Percentiles rank a stretch among this genome's conserved stretches.
Evolutionary conservation across 2,797 vertebrate species (phyloP).

Genomic region (Etheostoma nigrum): DNA sequence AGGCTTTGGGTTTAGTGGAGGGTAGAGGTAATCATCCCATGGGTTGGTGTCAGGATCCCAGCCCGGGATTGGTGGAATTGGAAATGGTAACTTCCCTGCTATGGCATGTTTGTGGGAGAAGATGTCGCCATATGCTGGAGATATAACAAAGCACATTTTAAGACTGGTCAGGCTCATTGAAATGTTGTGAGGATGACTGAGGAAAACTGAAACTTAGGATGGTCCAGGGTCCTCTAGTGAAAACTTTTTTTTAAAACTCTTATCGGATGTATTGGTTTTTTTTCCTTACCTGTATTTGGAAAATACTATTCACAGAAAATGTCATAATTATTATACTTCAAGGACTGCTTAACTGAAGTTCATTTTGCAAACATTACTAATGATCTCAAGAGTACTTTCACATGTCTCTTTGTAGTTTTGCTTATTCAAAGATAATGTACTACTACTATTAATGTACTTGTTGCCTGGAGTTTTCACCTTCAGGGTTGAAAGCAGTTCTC

Average conservation of each 20-base stretch:
- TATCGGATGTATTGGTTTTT: not conserved
- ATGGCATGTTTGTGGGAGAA: slow-evolving; percentile 79
- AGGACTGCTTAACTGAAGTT: not conserved
- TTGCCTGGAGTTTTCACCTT: too few relatives aligned
- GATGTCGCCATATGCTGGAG: slow-evolving; percentile 88
- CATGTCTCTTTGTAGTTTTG: too few relatives aligned
- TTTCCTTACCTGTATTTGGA: not conserved
- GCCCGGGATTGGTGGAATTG: slow-evolving; percentile 82
- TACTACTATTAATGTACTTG: too few relatives aligned
- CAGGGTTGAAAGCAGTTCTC: too few relatives aligned
- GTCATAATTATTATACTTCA: not conserved
- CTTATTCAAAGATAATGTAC: too few relatives aligned
- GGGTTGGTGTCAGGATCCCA: slow-evolving; percentile 91
- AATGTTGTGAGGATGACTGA: not conserved
- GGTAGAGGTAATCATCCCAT: slow-evolving; percentile 94
- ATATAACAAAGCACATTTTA: not conserved
- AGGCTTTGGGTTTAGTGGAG: slow-evolving; percentile 74
- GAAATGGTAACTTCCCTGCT: slow-evolving; percentile 67
- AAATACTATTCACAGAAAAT: not conserved
- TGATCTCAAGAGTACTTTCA: not conserved
- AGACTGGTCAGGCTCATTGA: not conserved
- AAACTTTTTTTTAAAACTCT: not conserved
- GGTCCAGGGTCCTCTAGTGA: too few relatives aligned
- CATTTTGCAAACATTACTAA: not conserved
- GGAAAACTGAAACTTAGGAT: not conserved